These are phyloP conservation scores for Chionodraco myersi DNA, from an alignment of 2,113 vertebrate genomes.

Conservation along the genomic window DNA sequence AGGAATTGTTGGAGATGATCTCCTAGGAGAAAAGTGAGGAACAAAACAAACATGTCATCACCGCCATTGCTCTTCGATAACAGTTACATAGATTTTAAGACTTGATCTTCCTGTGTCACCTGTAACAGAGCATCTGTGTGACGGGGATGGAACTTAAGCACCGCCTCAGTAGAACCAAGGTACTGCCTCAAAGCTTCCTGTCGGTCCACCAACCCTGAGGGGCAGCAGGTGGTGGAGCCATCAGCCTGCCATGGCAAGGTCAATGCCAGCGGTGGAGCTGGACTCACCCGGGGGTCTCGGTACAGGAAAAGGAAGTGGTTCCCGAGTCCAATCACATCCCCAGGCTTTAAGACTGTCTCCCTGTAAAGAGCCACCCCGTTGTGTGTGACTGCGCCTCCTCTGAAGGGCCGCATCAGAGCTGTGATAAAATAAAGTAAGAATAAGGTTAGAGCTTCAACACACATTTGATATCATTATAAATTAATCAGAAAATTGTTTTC, in stretches of 20 bases:
- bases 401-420: constrained; percentile 88
- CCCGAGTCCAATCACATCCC: constrained; percentile 91
- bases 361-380: constrained; percentile 89
- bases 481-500: no score
- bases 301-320: constrained; percentile 93
- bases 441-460: no score
- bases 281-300: constrained; percentile 89
- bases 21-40: constrained; percentile 73
- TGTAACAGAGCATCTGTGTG: constrained; percentile 89
- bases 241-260: constrained; percentile 82
- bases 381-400: constrained; percentile 89
- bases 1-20: constrained; percentile 87
- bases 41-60: constrained; percentile 13
- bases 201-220: constrained; percentile 83
- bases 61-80: background rate
- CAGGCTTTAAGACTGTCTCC: constrained; percentile 87
- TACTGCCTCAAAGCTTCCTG: constrained; percentile 90
- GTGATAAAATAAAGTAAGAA: constrained; percentile 10
- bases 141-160: constrained; percentile 88
- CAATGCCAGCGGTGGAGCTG: constrained; percentile 79
- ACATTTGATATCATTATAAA: no score
- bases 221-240: constrained; percentile 73
- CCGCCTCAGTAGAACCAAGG: constrained; percentile 85
- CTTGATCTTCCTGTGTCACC: constrained; percentile 59
- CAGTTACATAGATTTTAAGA: background rate